Evolutionary conservation across 2,113 vertebrate species (phyloP).

Genomic region (Colius striatus): DNA sequence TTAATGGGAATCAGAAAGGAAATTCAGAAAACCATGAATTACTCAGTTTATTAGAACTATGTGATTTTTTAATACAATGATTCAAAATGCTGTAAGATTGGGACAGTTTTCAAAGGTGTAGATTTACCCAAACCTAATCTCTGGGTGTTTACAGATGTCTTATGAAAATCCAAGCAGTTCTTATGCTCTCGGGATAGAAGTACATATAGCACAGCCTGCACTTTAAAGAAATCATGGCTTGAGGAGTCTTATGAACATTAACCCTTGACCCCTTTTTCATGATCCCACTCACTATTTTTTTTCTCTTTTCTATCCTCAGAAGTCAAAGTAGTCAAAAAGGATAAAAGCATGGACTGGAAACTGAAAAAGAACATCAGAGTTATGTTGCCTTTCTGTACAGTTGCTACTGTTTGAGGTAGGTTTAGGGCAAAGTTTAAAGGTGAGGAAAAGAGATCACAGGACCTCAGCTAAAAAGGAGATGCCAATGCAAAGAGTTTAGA

Average conservation of each 20-base stretch:
- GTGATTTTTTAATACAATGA: conserved; percentile 37
- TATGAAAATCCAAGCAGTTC: conserved; percentile 13
- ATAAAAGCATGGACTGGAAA: conserved; percentile 17
- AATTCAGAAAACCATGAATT: conserved; percentile 22
- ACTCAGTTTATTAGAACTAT: background rate
- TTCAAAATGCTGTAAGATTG: background rate
- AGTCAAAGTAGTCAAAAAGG: background rate
- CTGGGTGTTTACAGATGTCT: conserved; percentile 42
- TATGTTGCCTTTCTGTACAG: background rate
- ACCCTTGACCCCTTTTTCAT: background rate
- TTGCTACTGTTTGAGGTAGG: background rate
- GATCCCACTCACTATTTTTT: background rate
- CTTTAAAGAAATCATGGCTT: conserved; percentile 4
- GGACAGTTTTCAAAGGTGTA: conserved; percentile 31
- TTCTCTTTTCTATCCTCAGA: background rate
- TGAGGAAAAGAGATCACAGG: background rate
- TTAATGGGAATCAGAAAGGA: conserved; percentile 39
- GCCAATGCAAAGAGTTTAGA: background rate
- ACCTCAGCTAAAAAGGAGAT: background rate
- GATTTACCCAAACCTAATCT: conserved; percentile 44
- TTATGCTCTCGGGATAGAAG: background rate
- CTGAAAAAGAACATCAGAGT: conserved; percentile 26
- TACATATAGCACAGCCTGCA: background rate
- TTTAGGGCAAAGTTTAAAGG: background rate
- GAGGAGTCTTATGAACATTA: conserved; percentile 8